phyloP scores from a whole-genome alignment of 2,888 invertebrate species.

The Acanthococcus lagerstroemiae region DNA sequence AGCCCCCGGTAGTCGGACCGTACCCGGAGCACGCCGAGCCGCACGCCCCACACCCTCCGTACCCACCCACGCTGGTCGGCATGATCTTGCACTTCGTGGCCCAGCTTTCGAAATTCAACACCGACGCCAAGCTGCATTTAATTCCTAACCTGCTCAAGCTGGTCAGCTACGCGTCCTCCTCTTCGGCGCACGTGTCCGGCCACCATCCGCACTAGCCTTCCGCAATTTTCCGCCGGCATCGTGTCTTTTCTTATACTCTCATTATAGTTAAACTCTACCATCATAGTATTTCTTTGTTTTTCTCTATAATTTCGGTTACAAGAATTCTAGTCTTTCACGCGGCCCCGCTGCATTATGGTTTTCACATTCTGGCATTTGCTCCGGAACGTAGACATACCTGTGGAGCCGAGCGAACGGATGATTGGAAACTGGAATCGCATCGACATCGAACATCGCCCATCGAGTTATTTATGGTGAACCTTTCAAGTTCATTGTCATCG shows the following conservation, averaged over 20 bases:
- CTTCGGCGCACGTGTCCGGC: slow-evolving; percentile 18
- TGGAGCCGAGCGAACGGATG: too few relatives aligned
- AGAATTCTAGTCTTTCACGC: not conserved
- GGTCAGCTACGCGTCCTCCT: slow-evolving; percentile 4
- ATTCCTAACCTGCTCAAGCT: slow-evolving; percentile 24
- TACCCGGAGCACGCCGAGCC: slow-evolving; percentile 1
- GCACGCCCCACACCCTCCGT: not conserved
- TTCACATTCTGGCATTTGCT: too few relatives aligned
- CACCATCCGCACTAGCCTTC: slow-evolving; percentile 4
- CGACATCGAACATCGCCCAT: too few relatives aligned
- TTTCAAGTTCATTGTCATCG: too few relatives aligned
- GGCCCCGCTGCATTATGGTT: not conserved
- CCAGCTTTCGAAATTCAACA: slow-evolving; percentile 21
- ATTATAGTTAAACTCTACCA: not conserved
- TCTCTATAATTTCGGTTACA: not conserved
- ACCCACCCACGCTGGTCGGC: slow-evolving; percentile 11
- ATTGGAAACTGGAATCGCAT: too few relatives aligned
- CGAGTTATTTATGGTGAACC: too few relatives aligned
- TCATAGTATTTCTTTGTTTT: not conserved
- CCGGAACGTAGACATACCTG: too few relatives aligned
- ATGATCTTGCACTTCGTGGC: slow-evolving; percentile 14
- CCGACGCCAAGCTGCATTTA: slow-evolving; percentile 23
- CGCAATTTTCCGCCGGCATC: not conserved
- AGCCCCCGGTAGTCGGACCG: not conserved
- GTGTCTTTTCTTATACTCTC: not conserved